Evolutionary conservation across 2,797 vertebrate genomes (phyloP), one percentile per base, ranked within the genome.

Genomic region (Carcharodon carcharias): DNA sequence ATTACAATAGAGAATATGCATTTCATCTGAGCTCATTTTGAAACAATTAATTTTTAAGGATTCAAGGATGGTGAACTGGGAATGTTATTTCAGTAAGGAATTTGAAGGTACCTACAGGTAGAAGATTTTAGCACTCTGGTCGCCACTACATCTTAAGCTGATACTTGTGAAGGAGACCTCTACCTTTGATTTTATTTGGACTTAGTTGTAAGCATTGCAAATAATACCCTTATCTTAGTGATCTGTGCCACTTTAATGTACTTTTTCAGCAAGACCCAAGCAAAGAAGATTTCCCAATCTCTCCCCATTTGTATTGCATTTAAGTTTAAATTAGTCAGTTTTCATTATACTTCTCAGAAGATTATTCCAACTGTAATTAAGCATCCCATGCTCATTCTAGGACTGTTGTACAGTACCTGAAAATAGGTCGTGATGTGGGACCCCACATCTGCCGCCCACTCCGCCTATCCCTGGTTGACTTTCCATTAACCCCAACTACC

Each of bases 1-100:
- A n/a, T 26, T 21, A 31, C 21, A 67, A 45, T 69, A 23, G 65
- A 50, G 21, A 69, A 95, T 71, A 12, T 69, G 58, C 58, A 71
- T 95, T 95, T 95, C 65, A 67, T 69, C 40, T 65, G 21, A 95
- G 50, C 23, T 50, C 40, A 95, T 95, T 95, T 28, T 95, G 23
- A 95, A 69, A 11, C 23, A 95, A 58, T 69, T 40, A 69, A 40
- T 95, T 67, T 40, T 69, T 2, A 65, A 69, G 9, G 50, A 50
- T 92, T 92, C 18, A 21, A 28, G 31, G 28, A n/a, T 63, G 16
- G 12, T 92, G 35, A 16, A 35, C 35, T 63, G 56, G 3, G 35
- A 21, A 61, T 91, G 58, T 28, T 16, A 92, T 92, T 12, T 67
- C 35, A 67, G 21, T 45, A 23, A 69, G 18, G 18, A 95, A 50